These are phyloP conservation scores for Neocloeon triangulifer DNA, from an alignment of 1,140 invertebrate species.

Conservation along the genomic window DNA sequence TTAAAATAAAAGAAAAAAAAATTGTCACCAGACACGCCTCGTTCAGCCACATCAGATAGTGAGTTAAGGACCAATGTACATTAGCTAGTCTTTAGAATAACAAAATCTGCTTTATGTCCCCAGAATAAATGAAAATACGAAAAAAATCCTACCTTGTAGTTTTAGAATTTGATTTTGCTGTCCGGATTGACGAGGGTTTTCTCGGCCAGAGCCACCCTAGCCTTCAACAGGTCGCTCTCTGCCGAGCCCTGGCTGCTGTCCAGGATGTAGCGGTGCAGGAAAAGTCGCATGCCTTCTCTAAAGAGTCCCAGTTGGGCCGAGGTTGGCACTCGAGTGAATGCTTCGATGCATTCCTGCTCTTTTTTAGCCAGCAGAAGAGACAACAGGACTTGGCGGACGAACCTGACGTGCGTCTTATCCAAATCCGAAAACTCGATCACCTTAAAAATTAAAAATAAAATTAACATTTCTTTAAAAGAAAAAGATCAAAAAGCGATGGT, in stretches of 20 bases:
- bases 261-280: slow-evolving; percentile 56
- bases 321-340: slow-evolving; percentile 38
- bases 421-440: slow-evolving; percentile 59
- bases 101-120: too few relatives aligned
- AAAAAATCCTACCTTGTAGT: too few relatives aligned
- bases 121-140: too few relatives aligned
- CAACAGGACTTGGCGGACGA: slow-evolving; percentile 45
- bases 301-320: slow-evolving; percentile 45
- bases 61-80: too few relatives aligned
- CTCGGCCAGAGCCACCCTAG: slow-evolving; percentile 26
- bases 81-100: too few relatives aligned
- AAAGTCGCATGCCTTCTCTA: slow-evolving; percentile 48
- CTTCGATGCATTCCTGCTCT: slow-evolving; percentile 28
- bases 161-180: too few relatives aligned
- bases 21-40: too few relatives aligned
- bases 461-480: too few relatives aligned
- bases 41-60: too few relatives aligned
- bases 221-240: slow-evolving; percentile 24
- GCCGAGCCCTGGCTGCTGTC: slow-evolving; percentile 26
- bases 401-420: slow-evolving; percentile 38
- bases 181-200: slow-evolving; percentile 22
- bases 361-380: slow-evolving; percentile 38
- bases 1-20: too few relatives aligned
- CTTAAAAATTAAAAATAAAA: slow-evolving; percentile 20
- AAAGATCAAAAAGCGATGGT: too few relatives aligned